phyloP scores from a whole-genome alignment of 2,797 vertebrate species.

The Phataginus tricuspis region DNA sequence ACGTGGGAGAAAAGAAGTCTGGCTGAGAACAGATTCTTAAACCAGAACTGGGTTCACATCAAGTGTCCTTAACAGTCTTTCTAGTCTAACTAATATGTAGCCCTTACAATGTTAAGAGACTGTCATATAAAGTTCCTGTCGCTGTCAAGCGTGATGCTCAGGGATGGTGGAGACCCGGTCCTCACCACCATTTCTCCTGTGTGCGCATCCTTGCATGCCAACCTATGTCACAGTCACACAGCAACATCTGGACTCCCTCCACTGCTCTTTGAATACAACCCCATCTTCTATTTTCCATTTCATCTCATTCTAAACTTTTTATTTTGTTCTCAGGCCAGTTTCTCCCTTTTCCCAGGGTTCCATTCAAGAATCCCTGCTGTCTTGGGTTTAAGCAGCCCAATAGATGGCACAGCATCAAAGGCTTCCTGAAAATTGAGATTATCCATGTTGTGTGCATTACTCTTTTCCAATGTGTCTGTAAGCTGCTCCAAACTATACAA shows the following conservation, averaged over 20 bases:
- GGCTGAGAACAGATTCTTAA: not conserved
- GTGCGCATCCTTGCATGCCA: not conserved
- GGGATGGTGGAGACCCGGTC: not conserved
- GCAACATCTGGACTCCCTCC: conserved; percentile 36
- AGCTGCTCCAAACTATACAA: conserved; percentile 75
- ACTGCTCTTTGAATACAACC: conserved; percentile 53
- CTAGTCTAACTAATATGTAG: not conserved
- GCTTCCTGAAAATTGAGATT: conserved; percentile 76
- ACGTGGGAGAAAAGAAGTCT: not conserved
- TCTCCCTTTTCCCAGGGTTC: conserved; percentile 72
- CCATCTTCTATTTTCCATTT: conserved; percentile 70
- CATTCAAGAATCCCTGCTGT: conserved; percentile 69
- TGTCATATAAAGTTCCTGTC: not conserved
- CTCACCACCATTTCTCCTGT: not conserved
- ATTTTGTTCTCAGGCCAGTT: conserved; percentile 74
- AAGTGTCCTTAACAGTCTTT: conserved; percentile 11
- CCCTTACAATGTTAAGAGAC: not conserved
- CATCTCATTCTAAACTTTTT: conserved; percentile 69
- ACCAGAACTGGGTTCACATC: not conserved
- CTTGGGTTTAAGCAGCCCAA: conserved; percentile 73
- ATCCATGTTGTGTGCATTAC: conserved; percentile 70
- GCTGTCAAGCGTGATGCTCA: not conserved
- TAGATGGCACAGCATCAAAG: conserved; percentile 75
- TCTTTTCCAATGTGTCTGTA: conserved; percentile 65
- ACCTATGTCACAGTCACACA: not conserved